These are phyloP conservation scores for Philereme transversata DNA, from an alignment of 2,888 invertebrate genomes.

Conservation along the genomic window DNA sequence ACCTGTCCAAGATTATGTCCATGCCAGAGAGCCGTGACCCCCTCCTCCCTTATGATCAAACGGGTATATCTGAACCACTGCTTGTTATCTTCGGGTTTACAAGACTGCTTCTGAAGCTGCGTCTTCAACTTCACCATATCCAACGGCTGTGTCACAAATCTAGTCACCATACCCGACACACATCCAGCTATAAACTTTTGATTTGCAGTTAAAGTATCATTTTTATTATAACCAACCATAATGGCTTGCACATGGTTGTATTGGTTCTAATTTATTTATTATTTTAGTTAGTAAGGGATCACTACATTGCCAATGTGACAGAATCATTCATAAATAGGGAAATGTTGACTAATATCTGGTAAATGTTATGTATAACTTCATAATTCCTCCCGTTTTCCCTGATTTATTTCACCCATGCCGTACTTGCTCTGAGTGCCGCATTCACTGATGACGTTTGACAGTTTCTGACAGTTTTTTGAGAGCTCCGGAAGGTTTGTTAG, in stretches of 20 bases:
- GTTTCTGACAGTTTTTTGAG: no score
- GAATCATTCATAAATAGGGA: no score
- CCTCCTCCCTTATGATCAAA: constrained; percentile 92
- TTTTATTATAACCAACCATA: constrained; percentile 65
- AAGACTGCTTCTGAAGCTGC: constrained; percentile 90
- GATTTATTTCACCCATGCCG: no score
- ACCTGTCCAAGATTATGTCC: constrained; percentile 97
- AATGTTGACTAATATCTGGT: no score
- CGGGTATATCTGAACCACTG: constrained; percentile 85
- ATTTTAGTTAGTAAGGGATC: no score
- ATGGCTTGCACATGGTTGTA: constrained; percentile 42
- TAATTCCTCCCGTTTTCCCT: no score
- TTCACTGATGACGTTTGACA: no score
- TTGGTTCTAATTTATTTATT: no score
- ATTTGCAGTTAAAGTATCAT: constrained; percentile 56
- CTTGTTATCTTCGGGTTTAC: constrained; percentile 45
- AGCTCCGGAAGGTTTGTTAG: no score
- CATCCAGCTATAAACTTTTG: constrained; percentile 67
- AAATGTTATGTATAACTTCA: no score
- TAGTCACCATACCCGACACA: constrained; percentile 59
- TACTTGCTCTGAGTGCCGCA: no score
- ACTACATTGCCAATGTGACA: no score
- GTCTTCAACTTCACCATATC: constrained; percentile 98
- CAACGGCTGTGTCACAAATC: constrained; percentile 87
- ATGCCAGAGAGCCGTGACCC: constrained; percentile 94